These are phyloP conservation scores for Eremophila alpestris DNA, from an alignment of 2,797 vertebrate species.

Conservation along the genomic window DNA sequence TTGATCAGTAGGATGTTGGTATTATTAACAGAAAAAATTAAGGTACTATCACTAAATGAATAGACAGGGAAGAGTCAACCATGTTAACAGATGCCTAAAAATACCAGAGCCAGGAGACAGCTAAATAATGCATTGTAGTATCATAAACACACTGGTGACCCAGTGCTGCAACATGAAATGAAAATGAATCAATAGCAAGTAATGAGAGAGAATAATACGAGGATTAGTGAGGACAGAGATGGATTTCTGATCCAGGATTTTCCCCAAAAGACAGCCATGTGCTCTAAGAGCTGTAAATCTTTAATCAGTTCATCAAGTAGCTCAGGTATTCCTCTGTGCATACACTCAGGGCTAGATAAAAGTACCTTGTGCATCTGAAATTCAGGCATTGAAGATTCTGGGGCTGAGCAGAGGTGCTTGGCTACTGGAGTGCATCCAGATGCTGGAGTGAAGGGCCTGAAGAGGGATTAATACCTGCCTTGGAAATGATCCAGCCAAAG, in stretches of 20 bases:
- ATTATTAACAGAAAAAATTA: neutral
- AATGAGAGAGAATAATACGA: slow-evolving; percentile 25
- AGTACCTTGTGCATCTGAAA: neutral
- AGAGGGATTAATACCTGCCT: neutral
- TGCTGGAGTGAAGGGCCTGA: neutral
- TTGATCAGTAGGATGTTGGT: neutral
- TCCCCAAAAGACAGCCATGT: neutral
- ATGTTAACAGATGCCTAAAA: neutral
- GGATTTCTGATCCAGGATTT: slow-evolving; percentile 35
- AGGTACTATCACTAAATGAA: neutral
- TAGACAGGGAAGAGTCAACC: neutral
- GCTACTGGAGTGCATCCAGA: neutral
- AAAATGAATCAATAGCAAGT: slow-evolving; percentile 36
- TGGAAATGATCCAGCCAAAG: neutral
- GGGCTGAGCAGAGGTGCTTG: neutral
- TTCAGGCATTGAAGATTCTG: neutral
- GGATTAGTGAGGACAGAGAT: slow-evolving; percentile 33
- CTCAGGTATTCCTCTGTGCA: neutral
- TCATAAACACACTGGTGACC: neutral
- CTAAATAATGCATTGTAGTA: slow-evolving; percentile 23
- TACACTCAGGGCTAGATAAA: neutral
- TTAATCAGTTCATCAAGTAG: slow-evolving; percentile 45
- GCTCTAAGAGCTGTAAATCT: slow-evolving; percentile 55
- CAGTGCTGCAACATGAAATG: slow-evolving; percentile 4
- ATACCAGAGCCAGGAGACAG: neutral